Percentiles rank a stretch among this genome's conserved stretches.
Evolutionary conservation across 2,888 invertebrate species (phyloP).

Genomic region (Ceraclea dissimilis): DNA sequence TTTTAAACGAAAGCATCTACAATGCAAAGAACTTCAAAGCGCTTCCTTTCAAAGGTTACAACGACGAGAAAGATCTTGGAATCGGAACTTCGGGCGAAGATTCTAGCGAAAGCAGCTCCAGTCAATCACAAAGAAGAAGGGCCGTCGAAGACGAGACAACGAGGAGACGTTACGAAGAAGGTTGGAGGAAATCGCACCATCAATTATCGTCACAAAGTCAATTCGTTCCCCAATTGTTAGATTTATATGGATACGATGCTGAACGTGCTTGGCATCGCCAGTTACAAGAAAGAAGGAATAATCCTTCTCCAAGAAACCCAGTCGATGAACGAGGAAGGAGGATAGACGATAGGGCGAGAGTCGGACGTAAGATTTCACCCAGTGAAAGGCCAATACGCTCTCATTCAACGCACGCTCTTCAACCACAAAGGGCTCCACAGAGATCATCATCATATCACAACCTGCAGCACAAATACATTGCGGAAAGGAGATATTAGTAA

Average conservation of each 20-base stretch:
- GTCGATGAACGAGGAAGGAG: slow-evolving; percentile 35
- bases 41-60: slow-evolving; percentile 54
- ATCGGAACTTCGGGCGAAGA: slow-evolving; percentile 80
- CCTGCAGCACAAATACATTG: slow-evolving; percentile 55
- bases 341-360: slow-evolving; percentile 41
- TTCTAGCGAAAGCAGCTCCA: slow-evolving; percentile 73
- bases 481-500: slow-evolving; percentile 59
- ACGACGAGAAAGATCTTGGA: slow-evolving; percentile 69
- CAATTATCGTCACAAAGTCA: slow-evolving; percentile 45
- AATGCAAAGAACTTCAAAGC: slow-evolving; percentile 50
- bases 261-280: slow-evolving; percentile 50
- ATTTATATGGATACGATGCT: slow-evolving; percentile 59
- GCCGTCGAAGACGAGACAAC: slow-evolving; percentile 50
- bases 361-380: slow-evolving; percentile 27
- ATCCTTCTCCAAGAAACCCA: slow-evolving; percentile 34
- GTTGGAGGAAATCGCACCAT: slow-evolving; percentile 61
- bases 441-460: slow-evolving; percentile 58
- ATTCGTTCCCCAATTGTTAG: slow-evolving; percentile 57
- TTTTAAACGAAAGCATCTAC: slow-evolving; percentile 48
- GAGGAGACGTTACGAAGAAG: slow-evolving; percentile 56
- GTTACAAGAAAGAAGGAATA: slow-evolving; percentile 37
- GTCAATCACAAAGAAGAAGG: slow-evolving; percentile 61
- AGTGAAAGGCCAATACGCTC: slow-evolving; percentile 44
- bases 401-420: slow-evolving; percentile 58
- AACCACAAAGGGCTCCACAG: slow-evolving; percentile 45